Evolutionary conservation across 1,140 invertebrate genomes (phyloP), one percentile per base, ranked within the genome.

Genomic region (Homarus americanus): DNA sequence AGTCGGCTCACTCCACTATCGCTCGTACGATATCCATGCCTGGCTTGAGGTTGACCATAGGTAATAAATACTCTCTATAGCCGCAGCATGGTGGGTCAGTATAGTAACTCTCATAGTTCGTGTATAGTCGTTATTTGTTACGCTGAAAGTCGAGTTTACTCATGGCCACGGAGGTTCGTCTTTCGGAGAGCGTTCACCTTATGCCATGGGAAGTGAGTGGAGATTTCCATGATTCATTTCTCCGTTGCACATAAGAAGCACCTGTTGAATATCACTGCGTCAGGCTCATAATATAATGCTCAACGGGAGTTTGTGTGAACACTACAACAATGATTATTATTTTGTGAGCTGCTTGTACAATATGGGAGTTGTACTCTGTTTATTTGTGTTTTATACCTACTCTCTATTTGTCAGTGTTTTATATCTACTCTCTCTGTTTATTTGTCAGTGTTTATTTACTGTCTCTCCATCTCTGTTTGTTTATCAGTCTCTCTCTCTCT

Each of bases 1-100:
- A 76, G 85, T 82, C 86, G 40, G 20, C 83, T 69, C 24, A 49
- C 41, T 53, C 69, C 83, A 41, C 32, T n/a, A 36, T 85, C 32
- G 32, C 38, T 41, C 63, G 3, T 38, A n/a, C 49, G 58, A 53
- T 41, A 80, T n/a, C 10, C 40, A 20, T 76, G 36, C 34, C 2
- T 34, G 72, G 28, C 72, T 3, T 38, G 0, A 41, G 17, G 15
- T 10, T 76, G 2, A 76, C 73, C 36, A 17, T 9, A 38, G 40
- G 32, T 20, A 9, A 40, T 32, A 40, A 76, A 40, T 76, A 3
- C 36, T 9, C 5, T 34, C 5, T 9, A 7, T 34, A 73, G 28
- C 20, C 32, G 7, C 32, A 10, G 32, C 24, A 72, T 49, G 44
- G 15, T 49, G 15, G 5, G 53, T 10, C 12, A 20, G 20, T 58